Percentiles rank a stretch among this genome's conserved stretches.
These are phyloP conservation scores for Hiodon alosoides DNA, from an alignment of 2,113 vertebrate species.

Conservation along the genomic window DNA sequence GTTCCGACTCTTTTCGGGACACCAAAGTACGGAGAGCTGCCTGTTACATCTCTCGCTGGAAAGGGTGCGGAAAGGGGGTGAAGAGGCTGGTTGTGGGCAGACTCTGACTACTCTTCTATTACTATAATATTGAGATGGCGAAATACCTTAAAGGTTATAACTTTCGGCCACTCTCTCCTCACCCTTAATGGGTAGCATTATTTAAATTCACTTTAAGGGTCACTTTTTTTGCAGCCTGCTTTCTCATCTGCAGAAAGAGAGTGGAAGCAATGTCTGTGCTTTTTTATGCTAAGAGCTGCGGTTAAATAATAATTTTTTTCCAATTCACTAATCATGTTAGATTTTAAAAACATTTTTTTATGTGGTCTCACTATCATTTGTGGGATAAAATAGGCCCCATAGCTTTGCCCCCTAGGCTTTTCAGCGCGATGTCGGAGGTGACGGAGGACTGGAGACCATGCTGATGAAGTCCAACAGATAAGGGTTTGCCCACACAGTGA, in stretches of 20 bases:
- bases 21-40: neutral
- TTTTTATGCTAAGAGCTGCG: neutral
- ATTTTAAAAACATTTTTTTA: too few species aligned
- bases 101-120: neutral
- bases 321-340: neutral
- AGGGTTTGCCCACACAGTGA: neutral
- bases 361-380: too few species aligned
- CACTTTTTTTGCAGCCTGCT: neutral
- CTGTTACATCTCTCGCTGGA: too few species aligned
- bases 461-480: conserved; percentile 9
- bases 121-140: neutral
- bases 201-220: conserved; percentile 39
- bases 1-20: too few species aligned
- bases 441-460: neutral
- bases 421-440: neutral
- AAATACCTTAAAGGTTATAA: conserved; percentile 21
- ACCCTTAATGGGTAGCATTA: conserved; percentile 32
- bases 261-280: neutral
- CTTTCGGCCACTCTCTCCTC: neutral
- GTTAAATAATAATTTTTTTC: neutral
- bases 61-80: neutral
- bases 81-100: too few species aligned
- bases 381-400: too few species aligned
- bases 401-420: neutral
- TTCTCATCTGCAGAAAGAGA: conserved; percentile 6